Evolutionary conservation across 30 jellyfish, hydroid and myxozoan genomes (phyloP), one percentile per base, ranked within the genome.

Genomic region (Chironex yamaguchii): DNA sequence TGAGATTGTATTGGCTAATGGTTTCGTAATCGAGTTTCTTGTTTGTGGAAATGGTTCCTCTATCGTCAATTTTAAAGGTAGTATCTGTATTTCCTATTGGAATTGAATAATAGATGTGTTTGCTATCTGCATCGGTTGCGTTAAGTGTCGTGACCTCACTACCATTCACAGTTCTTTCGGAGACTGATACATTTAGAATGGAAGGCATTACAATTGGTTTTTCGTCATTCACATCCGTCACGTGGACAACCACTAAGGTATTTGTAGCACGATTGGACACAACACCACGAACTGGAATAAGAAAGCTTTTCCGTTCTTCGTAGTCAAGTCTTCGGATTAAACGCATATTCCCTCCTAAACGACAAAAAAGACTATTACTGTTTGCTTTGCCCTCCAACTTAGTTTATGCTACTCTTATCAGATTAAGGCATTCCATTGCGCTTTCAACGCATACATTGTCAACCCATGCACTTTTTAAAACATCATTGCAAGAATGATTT

Each of bases 221-320:
- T 62, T 89, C 89, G 76, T 94, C 99, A 75, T 89, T 89, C 11
- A 94, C 88, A 51, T 94, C 94, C 4, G 73, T 62, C 1, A 88
- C 90, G 29, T 49, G 83, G 49, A 94, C 62, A 2, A 71, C 62
- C 1, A 94, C 92, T 54, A 76, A 36, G 1, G 97, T 79, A 35
- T 79, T 86, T 0, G 89, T 87, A 1, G 58, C 71, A 12, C 13
- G n/a, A 13, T 80, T 20, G 17, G 88, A 87, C 14, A 58, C 91
- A 62, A 50, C 11, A 0, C 90, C 97, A 26, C 13, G 28, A 42
- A 90, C 95, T 34, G 54, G 82, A 90, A 90, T 73, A 11, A 67
- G 30, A 73, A 76, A 90, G 85, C 66, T 23, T 32, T 51, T 73
- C 63, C 48, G 71, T 27, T 34, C 86, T 9, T 81, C 90, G 53